Conservation (phyloP, 2,113 vertebrate genomes). For the mouse (Mus musculus) region DNA sequence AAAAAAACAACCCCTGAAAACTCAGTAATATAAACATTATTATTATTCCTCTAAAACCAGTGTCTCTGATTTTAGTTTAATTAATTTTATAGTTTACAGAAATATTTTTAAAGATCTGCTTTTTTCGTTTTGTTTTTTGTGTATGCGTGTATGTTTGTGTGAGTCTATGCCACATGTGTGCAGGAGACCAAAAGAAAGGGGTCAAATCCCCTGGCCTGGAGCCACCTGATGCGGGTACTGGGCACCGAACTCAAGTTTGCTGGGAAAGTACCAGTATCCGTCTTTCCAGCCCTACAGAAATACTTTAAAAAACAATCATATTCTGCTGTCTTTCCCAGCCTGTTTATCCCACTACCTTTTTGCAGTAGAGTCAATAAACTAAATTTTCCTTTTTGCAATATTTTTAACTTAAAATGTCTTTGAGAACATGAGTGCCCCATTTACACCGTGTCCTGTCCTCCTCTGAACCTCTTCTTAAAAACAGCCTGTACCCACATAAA, state of each 20-base stretch:
- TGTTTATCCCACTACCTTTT: no score
- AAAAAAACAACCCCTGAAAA: neutral
- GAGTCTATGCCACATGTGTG: neutral
- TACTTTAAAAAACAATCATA: neutral
- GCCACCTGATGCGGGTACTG: neutral
- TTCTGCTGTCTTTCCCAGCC: neutral
- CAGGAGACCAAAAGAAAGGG: neutral
- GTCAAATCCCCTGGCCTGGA: neutral
- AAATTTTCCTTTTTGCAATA: neutral
- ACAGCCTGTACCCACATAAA: neutral
- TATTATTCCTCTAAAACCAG: neutral
- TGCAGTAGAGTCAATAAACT: neutral
- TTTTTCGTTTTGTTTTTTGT: neutral
- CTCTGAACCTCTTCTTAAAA: neutral
- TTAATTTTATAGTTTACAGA: neutral
- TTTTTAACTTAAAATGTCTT: neutral
- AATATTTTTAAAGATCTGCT: neutral
- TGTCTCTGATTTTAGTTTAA: neutral
- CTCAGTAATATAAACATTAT: neutral
- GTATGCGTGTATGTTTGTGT: neutral
- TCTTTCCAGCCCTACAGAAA: neutral
- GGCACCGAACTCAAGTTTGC: neutral
- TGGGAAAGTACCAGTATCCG: neutral
- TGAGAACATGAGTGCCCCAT: neutral
- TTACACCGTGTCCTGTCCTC: no score